Evolutionary conservation across 2,888 invertebrate species (phyloP).

Genomic region (Eilema sororculum): DNA sequence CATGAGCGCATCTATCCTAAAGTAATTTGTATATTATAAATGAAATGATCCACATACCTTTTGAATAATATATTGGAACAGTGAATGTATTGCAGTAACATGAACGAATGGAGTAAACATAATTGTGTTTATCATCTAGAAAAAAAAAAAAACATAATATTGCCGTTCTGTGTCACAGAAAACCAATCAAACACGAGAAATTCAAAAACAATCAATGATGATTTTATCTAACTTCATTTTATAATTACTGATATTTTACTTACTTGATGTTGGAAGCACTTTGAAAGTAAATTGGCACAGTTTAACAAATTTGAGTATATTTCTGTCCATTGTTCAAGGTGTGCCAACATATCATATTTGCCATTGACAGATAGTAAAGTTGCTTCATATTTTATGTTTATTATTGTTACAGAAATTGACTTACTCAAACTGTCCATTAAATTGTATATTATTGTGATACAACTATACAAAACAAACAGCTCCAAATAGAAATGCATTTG

Average conservation of each 20-base stretch:
- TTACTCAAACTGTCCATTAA: neutral
- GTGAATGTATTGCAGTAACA: neutral
- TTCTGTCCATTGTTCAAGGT: constrained; percentile 12
- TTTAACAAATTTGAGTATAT: constrained; percentile 21
- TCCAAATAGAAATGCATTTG: neutral
- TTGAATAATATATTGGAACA: neutral
- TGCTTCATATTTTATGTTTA: neutral
- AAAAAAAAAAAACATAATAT: neutral
- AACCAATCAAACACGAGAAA: too few species aligned
- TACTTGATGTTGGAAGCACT: constrained; percentile 17
- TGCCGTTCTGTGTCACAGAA: too few species aligned
- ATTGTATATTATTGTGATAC: neutral
- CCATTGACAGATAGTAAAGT: neutral
- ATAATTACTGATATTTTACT: neutral
- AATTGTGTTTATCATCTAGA: constrained; percentile 24
- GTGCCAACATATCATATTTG: neutral
- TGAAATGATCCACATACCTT: constrained; percentile 3
- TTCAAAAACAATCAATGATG: too few species aligned
- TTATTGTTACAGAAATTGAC: neutral
- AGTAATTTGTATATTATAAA: neutral
- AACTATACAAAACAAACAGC: neutral
- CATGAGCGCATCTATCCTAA: too few species aligned
- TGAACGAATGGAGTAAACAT: constrained; percentile 2
- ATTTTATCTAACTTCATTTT: neutral
- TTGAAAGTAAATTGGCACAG: constrained; percentile 20